phyloP scores from a whole-genome alignment of 2,797 vertebrate species.

The Arctocebus calabarensis region DNA sequence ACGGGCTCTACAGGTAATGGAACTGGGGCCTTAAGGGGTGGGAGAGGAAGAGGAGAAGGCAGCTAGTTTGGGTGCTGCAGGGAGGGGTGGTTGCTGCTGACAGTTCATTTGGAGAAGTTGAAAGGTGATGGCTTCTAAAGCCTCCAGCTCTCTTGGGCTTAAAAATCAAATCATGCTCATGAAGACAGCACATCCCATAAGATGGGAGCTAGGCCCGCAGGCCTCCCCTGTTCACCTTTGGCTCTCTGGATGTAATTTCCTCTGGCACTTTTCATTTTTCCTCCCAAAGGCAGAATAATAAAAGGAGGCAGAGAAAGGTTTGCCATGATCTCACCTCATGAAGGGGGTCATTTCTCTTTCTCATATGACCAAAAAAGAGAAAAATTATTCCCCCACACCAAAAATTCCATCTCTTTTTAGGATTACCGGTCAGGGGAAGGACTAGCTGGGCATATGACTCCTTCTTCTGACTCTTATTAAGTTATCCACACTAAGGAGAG shows the following conservation, averaged over 20 bases:
- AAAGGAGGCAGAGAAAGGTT: slow-evolving; percentile 46
- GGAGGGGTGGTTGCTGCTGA: neutral
- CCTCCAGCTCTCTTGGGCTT: neutral
- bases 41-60: neutral
- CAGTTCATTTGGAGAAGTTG: slow-evolving; percentile 1
- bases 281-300: slow-evolving; percentile 67
- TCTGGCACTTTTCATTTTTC: slow-evolving; percentile 60
- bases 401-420: neutral
- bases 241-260: slow-evolving; percentile 52
- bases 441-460: neutral
- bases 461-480: neutral
- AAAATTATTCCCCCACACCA: neutral
- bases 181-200: neutral
- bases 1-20: neutral
- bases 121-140: slow-evolving; percentile 15
- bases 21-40: neutral
- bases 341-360: slow-evolving; percentile 46
- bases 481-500: neutral
- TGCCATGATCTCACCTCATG: slow-evolving; percentile 59
- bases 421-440: neutral
- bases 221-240: slow-evolving; percentile 10
- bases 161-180: slow-evolving; percentile 36
- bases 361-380: neutral
- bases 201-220: neutral
- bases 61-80: neutral